Base-by-base conservation (phyloP, 2,888 invertebrate species). In the Netelia virgata region DNA sequence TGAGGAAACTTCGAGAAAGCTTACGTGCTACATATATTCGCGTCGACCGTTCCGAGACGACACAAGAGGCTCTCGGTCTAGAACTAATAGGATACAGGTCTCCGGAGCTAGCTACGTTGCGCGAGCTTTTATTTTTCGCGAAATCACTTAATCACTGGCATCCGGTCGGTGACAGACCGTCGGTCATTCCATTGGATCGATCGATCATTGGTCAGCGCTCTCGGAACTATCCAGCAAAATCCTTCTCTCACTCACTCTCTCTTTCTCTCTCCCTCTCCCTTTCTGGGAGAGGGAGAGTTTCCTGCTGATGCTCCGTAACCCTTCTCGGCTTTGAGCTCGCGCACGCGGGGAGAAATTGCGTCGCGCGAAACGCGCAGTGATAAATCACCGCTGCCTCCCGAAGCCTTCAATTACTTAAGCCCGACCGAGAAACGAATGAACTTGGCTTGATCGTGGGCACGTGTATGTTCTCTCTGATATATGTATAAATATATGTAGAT, bases 161-260 rank as follows among this genome's bases (percentile, higher is more conserved):
- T 78, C 72, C 41, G 77, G 69, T 70, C 63, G 84, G 87, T 79
- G 87, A 87, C 88, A 73, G 82, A 88, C 86, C 87, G 86, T 85
- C 64, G 85, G 83, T 77, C 83, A 80, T 85, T 53, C 87, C 88
- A 88, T 90, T 85, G 87, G 85, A 87, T 88, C 90, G 90, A 90
- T 90, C 90, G 88, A 90, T 90, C 90, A 90, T 89, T 88, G 90
- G 88, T 90, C 89, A 90, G 84, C 86, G 84, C 64, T 87, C 86
- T 75, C 75, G 63, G 72, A 55, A 59, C 28, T 14, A 80, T 84
- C 82, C 87, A 83, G 84, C 80, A 85, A 88, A 83, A 69, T 50
- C 55, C 18, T 55, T 59, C 50, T 36, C 18, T 63, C 53, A 55
- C 66, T 41, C 55, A 69, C 55, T 59, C 20, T 57, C n/a, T 20